These are phyloP conservation scores for Drosophila orena DNA, from an alignment of 1,140 invertebrate species.

Conservation along the genomic window DNA sequence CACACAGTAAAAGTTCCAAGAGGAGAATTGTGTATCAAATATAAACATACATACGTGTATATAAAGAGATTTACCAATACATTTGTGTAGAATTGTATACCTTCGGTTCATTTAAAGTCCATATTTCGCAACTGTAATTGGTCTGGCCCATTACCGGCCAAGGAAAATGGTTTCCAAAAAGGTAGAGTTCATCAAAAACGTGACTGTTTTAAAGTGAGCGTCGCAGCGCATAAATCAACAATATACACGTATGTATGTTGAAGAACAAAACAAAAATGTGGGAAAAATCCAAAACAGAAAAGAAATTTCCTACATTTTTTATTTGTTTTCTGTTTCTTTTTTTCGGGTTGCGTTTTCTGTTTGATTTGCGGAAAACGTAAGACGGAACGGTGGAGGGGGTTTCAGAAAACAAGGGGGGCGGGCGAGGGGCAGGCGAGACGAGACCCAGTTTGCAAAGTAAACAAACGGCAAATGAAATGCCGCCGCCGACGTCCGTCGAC, in stretches of 20 bases:
- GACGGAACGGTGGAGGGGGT: neutral
- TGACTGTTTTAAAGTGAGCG: constrained; percentile 34
- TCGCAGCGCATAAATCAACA: constrained; percentile 63
- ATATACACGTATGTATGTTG: too few species aligned
- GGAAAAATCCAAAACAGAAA: constrained; percentile 11
- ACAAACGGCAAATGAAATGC: constrained; percentile 80
- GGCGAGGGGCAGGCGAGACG: neutral
- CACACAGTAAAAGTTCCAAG: neutral
- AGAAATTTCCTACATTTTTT: constrained; percentile 34
- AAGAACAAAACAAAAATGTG: constrained; percentile 24
- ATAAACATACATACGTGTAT: neutral
- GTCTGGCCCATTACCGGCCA: constrained; percentile 5
- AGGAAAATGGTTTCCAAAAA: constrained; percentile 12
- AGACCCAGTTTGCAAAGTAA: constrained; percentile 78
- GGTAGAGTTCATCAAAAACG: constrained; percentile 20
- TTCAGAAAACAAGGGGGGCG: neutral
- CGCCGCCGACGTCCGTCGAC: constrained; percentile 52
- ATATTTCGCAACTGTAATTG: constrained; percentile 12
- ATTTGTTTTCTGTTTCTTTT: neutral
- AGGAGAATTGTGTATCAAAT: neutral
- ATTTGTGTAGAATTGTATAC: too few species aligned
- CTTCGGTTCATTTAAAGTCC: too few species aligned
- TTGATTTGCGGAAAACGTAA: constrained; percentile 60
- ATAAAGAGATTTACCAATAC: neutral
- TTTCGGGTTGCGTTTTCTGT: constrained; percentile 47